Evolutionary conservation across 2,113 vertebrate species (phyloP).

Genomic region (Odocoileus hemionus): DNA sequence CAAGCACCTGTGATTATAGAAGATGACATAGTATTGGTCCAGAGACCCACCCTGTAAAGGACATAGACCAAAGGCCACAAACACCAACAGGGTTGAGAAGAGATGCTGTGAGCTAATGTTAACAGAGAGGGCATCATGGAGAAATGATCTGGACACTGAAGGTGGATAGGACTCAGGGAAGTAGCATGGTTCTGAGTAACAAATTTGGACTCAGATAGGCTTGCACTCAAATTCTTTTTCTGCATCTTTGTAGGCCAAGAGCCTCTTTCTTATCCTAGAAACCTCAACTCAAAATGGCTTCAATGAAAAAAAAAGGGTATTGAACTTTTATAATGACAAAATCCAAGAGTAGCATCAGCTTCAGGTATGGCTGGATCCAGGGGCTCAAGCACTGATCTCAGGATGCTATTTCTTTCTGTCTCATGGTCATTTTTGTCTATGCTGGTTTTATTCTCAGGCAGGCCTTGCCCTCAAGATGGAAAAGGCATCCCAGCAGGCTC

Average conservation of each 20-base stretch:
- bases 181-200: background rate
- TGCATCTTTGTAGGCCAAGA: background rate
- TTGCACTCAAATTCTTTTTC: background rate
- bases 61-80: background rate
- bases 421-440: background rate
- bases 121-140: background rate
- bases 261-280: background rate
- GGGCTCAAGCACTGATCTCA: background rate
- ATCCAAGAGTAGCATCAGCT: background rate
- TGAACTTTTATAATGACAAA: background rate
- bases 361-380: background rate
- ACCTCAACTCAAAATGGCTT: background rate
- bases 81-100: background rate
- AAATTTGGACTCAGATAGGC: background rate
- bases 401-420: background rate
- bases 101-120: background rate
- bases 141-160: background rate
- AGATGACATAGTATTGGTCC: background rate
- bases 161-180: background rate
- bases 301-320: background rate
- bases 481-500: background rate
- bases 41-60: background rate
- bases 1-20: no score
- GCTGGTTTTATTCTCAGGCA: background rate
- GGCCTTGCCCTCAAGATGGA: background rate